Percentiles rank a stretch among this genome's conserved stretches.
These are phyloP conservation scores for Panurus biarmicus DNA, from an alignment of 2,113 vertebrate genomes.

Conservation along the genomic window DNA sequence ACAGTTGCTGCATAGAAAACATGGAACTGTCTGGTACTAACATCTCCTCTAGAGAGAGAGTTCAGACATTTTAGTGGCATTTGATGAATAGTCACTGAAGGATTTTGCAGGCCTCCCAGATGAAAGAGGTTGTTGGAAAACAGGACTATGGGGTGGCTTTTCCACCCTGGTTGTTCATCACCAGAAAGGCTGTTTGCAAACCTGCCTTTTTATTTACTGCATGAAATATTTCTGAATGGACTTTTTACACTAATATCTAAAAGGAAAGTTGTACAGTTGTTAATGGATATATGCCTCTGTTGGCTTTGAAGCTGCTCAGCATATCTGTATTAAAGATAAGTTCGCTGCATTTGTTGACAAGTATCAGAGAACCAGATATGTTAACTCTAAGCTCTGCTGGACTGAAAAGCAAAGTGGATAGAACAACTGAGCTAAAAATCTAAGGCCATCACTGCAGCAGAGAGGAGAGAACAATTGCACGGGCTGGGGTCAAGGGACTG, in stretches of 20 bases:
- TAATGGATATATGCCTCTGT: neutral
- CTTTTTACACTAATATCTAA: neutral
- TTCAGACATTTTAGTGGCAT: neutral
- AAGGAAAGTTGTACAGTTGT: neutral
- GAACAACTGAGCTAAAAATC: neutral
- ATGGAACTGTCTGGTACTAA: neutral
- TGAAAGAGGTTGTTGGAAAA: slow-evolving; percentile 5
- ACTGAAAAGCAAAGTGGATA: neutral
- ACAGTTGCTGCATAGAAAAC: neutral
- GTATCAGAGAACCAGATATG: neutral
- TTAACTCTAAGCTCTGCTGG: neutral
- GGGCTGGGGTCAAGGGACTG: neutral
- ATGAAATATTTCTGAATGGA: neutral
- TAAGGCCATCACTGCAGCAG: neutral
- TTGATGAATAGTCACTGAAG: slow-evolving; percentile 12
- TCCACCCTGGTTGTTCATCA: slow-evolving; percentile 13
- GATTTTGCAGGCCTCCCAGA: neutral
- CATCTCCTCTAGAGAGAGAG: neutral
- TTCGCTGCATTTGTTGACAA: neutral
- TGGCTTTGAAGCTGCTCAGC: neutral
- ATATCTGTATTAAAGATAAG: neutral
- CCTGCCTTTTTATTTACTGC: neutral
- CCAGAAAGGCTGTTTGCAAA: neutral
- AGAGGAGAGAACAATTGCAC: neutral
- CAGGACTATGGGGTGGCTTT: neutral